Conservation (phyloP, 1,140 invertebrate species). For the Portunus trituberculatus region DNA sequence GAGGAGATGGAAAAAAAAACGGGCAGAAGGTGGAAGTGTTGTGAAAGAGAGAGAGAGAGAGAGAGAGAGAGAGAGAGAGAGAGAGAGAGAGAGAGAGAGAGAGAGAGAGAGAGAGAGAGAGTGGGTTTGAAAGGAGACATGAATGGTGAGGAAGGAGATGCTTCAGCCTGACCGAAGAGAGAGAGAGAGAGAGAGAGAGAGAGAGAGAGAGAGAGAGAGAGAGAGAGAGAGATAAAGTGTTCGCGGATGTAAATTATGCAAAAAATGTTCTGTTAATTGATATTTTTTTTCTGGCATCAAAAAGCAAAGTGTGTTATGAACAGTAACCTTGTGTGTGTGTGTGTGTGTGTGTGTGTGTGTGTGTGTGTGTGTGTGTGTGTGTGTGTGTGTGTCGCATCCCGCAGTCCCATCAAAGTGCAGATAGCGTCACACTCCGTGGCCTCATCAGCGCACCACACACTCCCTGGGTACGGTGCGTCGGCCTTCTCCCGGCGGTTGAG, state of each 20-base stretch:
- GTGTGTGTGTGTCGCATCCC: background rate
- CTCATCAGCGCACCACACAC: background rate
- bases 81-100: background rate
- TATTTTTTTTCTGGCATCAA: too few relatives aligned
- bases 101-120: background rate
- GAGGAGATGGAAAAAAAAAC: background rate
- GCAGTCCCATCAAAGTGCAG: background rate
- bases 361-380: slow-evolving; percentile 10
- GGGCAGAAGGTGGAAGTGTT: background rate
- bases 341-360: background rate
- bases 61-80: background rate
- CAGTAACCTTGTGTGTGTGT: too few relatives aligned
- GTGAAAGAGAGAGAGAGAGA: background rate
- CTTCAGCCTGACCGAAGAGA: background rate
- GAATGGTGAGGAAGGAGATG: background rate
- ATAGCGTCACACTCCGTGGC: background rate
- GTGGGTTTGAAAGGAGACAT: background rate
- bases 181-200: slow-evolving; percentile 20
- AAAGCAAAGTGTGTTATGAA: too few relatives aligned
- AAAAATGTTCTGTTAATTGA: too few relatives aligned
- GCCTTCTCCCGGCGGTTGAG: background rate
- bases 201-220: slow-evolving; percentile 20
- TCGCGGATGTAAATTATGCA: too few relatives aligned
- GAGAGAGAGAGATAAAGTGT: background rate
- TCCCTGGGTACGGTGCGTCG: background rate